These are phyloP conservation scores for Lepus americanus DNA, from an alignment of 2,113 vertebrate species.

Conservation along the genomic window DNA sequence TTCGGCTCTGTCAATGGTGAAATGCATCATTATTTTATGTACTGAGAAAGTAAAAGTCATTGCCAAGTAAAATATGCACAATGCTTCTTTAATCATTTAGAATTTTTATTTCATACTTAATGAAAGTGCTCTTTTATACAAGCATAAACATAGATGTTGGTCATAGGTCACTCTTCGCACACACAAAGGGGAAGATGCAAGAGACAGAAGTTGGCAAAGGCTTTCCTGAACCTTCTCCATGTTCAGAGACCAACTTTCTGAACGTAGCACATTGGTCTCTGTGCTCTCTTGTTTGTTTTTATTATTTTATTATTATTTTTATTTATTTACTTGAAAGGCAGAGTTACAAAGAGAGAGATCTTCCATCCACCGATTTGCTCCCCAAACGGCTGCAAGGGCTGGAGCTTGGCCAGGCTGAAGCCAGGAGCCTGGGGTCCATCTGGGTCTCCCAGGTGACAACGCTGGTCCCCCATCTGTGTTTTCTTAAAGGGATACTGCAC, in stretches of 20 bases:
- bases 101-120: constrained; percentile 48
- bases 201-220: not conserved
- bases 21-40: constrained; percentile 59
- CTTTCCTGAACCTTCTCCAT: not conserved
- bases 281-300: not conserved
- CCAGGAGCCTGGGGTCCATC: too few species aligned
- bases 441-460: too few species aligned
- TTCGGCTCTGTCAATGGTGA: constrained; percentile 1
- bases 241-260: not conserved
- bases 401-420: too few species aligned
- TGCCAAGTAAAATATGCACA: not conserved
- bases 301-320: too few species aligned
- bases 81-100: constrained; percentile 32
- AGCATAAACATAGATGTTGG: constrained; percentile 39
- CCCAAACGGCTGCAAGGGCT: too few species aligned
- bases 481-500: not conserved
- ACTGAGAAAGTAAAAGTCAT: constrained; percentile 27
- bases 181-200: not conserved
- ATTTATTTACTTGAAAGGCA: too few species aligned
- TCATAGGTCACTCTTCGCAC: not conserved
- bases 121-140: constrained; percentile 33
- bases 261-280: not conserved
- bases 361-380: too few species aligned
- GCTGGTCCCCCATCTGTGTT: not conserved
- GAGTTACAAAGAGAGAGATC: too few species aligned